Conservation (phyloP, 2,113 vertebrate genomes). For the Otolemur garnettii region DNA sequence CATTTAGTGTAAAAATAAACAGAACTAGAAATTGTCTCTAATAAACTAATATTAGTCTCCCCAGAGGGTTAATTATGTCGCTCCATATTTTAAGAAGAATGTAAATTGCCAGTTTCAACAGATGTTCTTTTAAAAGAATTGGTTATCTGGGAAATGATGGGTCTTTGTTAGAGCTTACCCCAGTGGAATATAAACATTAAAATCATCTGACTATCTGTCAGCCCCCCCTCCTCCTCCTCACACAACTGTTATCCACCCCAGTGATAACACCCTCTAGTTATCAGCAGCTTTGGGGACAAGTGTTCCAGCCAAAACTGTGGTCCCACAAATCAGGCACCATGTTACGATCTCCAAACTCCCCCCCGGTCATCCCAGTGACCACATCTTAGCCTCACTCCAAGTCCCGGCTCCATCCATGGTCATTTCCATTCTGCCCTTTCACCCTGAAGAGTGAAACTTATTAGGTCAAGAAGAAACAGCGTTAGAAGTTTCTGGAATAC, state of each 20-base stretch:
- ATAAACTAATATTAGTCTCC: constrained; percentile 89
- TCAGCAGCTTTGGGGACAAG: constrained; percentile 54
- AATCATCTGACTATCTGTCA: constrained; percentile 75
- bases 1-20: constrained; percentile 81
- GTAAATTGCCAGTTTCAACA: constrained; percentile 88
- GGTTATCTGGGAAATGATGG: constrained; percentile 86
- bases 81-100: constrained; percentile 86
- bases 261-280: constrained; percentile 40
- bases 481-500: background rate
- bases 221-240: constrained; percentile 34
- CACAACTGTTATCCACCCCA: constrained; percentile 75
- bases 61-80: constrained; percentile 88
- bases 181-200: constrained; percentile 86
- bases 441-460: background rate
- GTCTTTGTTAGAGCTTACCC: constrained; percentile 85
- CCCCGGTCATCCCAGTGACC: background rate
- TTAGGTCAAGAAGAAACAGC: background rate
- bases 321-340: background rate
- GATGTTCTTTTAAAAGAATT: constrained; percentile 87
- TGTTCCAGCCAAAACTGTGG: background rate
- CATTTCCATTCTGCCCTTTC: background rate
- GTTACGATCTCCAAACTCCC: background rate
- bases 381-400: too few relatives aligned
- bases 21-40: constrained; percentile 84
- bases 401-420: too few relatives aligned